phyloP scores from a whole-genome alignment of 2,113 vertebrate genomes.

The Mungos mungo region DNA sequence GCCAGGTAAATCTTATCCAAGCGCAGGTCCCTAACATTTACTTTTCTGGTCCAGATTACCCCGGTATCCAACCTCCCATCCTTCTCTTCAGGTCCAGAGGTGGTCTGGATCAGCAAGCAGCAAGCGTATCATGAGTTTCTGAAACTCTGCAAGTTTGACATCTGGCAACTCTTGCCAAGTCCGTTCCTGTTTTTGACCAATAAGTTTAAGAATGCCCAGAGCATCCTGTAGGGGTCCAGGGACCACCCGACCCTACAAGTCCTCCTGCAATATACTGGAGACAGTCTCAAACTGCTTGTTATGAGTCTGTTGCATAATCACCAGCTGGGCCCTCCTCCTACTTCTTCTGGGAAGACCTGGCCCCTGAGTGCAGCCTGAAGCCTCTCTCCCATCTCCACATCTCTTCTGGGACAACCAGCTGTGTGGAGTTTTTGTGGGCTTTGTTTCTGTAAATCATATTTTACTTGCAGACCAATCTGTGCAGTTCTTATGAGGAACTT shows the following conservation, averaged over 20 bases:
- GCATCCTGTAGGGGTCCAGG: slow-evolving; percentile 72
- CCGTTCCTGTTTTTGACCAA: slow-evolving; percentile 84
- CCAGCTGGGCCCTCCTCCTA: slow-evolving; percentile 82
- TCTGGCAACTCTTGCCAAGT: slow-evolving; percentile 74
- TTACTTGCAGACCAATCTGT: neutral
- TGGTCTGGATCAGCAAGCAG: slow-evolving; percentile 77
- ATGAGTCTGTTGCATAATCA: slow-evolving; percentile 80
- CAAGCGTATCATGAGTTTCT: slow-evolving; percentile 82
- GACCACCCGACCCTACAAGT: slow-evolving; percentile 79
- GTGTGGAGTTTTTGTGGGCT: neutral
- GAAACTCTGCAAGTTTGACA: slow-evolving; percentile 82
- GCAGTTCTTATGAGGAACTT: neutral
- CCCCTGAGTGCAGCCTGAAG: neutral
- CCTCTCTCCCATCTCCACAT: rapidly evolving
- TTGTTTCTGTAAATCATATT: neutral
- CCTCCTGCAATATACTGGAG: slow-evolving; percentile 82
- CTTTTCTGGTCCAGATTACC: slow-evolving; percentile 81
- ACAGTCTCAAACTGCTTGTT: slow-evolving; percentile 83
- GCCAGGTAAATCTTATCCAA: too few species aligned
- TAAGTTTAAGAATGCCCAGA: slow-evolving; percentile 78
- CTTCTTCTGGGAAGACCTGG: slow-evolving; percentile 79
- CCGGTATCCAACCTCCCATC: slow-evolving; percentile 72
- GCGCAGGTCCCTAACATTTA: slow-evolving; percentile 48
- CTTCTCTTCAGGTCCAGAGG: slow-evolving; percentile 79
- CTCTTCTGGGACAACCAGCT: neutral